Conservation (phyloP, 2,797 vertebrate species). For the Euphonia xanthogaster region DNA sequence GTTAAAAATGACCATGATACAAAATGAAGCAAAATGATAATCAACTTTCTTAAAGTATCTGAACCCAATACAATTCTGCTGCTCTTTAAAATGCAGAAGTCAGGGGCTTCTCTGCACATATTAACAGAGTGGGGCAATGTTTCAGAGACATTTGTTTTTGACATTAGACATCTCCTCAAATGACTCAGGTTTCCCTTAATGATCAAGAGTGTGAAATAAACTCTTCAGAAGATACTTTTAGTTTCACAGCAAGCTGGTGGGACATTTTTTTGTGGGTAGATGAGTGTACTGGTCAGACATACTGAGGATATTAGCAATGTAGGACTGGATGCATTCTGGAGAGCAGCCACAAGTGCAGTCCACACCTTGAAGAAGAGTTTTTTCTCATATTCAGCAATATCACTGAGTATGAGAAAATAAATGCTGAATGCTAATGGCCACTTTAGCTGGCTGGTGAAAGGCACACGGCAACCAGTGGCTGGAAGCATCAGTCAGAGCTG, state of each 20-base stretch:
- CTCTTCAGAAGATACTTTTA: neutral
- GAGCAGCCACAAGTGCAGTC: neutral
- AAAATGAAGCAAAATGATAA: neutral
- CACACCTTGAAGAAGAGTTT: neutral
- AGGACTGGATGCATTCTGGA: neutral
- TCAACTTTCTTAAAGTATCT: neutral
- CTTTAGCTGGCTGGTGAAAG: neutral
- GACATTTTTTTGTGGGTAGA: neutral
- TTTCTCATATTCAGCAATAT: neutral
- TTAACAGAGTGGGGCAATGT: neutral
- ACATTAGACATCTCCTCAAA: neutral
- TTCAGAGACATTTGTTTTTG: neutral
- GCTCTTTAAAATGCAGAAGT: neutral
- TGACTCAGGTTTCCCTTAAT: neutral
- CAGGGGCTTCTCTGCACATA: neutral
- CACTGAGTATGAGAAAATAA: neutral
- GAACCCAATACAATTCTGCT: neutral
- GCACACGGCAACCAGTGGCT: neutral
- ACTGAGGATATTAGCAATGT: neutral
- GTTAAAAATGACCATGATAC: neutral
- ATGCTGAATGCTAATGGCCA: neutral
- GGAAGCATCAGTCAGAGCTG: neutral
- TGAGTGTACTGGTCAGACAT: neutral
- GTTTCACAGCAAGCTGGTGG: neutral
- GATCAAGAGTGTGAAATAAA: neutral